A percentile compares a stretch with the other conserved stretches of the same genome.
Evolutionary conservation across 23 tunicate genomes (phyloP).

Genomic region (Styela plicata): DNA sequence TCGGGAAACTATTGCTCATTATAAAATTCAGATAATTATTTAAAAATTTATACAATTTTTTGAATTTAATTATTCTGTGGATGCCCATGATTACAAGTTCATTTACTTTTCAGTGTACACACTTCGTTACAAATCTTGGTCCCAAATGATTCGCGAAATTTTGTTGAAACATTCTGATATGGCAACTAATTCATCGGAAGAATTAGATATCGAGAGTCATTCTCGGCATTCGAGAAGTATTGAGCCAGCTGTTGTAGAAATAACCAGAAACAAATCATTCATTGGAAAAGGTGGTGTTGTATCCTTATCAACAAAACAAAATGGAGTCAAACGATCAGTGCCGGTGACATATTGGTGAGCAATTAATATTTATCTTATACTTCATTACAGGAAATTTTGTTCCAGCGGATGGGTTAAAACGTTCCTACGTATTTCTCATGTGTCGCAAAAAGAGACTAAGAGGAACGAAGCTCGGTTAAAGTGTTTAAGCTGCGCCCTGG

Average conservation of each 20-base stretch:
- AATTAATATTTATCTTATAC: too few species aligned
- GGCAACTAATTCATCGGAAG: background rate
- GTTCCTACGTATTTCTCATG: too few species aligned
- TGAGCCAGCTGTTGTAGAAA: background rate
- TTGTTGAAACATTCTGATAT: background rate
- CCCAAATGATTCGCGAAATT: constrained; percentile 31
- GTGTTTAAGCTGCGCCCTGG: too few species aligned
- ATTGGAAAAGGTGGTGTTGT: constrained; percentile 79
- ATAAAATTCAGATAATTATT: too few species aligned
- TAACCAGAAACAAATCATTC: constrained; percentile 11
- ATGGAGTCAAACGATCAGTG: constrained; percentile 47
- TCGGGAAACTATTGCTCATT: too few species aligned
- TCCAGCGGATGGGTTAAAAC: too few species aligned
- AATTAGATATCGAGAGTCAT: background rate
- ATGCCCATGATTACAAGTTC: too few species aligned
- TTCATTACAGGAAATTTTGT: too few species aligned
- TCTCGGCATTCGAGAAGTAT: background rate
- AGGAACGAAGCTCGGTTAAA: too few species aligned
- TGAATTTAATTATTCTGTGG: background rate
- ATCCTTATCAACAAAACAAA: constrained; percentile 48
- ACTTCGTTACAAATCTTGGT: constrained; percentile 72
- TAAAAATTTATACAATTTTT: too few species aligned
- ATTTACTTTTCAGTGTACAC: constrained; percentile 58
- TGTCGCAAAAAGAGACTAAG: too few species aligned
- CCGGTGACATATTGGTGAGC: constrained; percentile 82